Conservation (phyloP, 2,797 vertebrate species). For the Denticeps clupeoides region DNA sequence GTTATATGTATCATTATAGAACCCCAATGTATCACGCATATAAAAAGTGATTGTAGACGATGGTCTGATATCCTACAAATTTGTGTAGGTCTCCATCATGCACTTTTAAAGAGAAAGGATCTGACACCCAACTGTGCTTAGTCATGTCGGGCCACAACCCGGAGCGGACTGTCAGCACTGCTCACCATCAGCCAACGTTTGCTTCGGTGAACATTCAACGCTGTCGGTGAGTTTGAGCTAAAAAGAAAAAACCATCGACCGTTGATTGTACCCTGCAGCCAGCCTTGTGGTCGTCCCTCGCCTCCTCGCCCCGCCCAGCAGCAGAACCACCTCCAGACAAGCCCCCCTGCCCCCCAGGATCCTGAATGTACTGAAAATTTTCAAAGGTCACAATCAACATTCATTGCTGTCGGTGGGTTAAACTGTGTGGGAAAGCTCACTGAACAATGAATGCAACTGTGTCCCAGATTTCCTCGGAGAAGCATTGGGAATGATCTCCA, state of each 20-base stretch:
- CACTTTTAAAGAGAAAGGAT: neutral
- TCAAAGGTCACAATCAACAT: slow-evolving; percentile 99
- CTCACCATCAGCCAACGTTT: slow-evolving; percentile 56
- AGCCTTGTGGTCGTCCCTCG: slow-evolving; percentile 47
- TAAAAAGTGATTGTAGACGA: no score
- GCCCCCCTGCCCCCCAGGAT: neutral
- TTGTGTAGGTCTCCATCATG: no score
- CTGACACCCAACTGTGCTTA: neutral
- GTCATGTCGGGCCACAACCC: slow-evolving; percentile 5
- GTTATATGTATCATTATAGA: no score
- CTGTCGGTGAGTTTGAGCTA: slow-evolving; percentile 97
- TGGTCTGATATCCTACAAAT: no score
- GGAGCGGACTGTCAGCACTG: slow-evolving; percentile 39
- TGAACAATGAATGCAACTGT: slow-evolving; percentile 99
- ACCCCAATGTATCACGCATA: no score
- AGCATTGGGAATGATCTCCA: neutral
- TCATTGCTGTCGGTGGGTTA: slow-evolving; percentile 99
- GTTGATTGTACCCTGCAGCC: slow-evolving; percentile 99
- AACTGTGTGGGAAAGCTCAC: slow-evolving; percentile 93
- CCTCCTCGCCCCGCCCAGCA: slow-evolving; percentile 50
- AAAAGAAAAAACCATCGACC: slow-evolving; percentile 98
- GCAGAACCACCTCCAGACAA: neutral
- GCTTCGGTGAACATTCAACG: slow-evolving; percentile 92
- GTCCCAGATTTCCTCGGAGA: slow-evolving; percentile 73
- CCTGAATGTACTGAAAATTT: no score